Base-by-base conservation (phyloP, 2,113 vertebrate species). In the Ophiodon elongatus region DNA sequence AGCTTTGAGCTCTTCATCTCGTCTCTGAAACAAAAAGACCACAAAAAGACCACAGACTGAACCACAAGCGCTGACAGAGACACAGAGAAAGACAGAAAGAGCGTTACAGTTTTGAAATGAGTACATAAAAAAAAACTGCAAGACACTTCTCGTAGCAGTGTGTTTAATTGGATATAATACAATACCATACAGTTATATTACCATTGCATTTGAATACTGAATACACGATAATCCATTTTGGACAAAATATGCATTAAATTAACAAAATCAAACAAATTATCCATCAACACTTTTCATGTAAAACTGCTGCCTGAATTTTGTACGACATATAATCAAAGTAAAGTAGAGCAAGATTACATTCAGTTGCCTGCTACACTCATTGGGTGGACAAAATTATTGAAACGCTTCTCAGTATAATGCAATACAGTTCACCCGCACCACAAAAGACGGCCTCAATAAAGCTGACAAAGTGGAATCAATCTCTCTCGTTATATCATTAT, bases 11-110 rank as follows among this genome's bases (percentile, higher is more conserved):
- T 89, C 85, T 74, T 90, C 89, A 80, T 85, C 84, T 86, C 39
- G 71, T 86, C 86, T 76, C 91, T 92, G 86, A 93, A 94, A 95
- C 94, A 96, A 96, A 95, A 88, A 62, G 83, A 95, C 95, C 95
- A 60, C 95, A 95, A 88, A 86, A 59, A 78, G 25, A 93, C 95
- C 95, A 92, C 95, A 96, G 74, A 88, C 67, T 7, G 29, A 65
- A 94, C 95, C 95, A 64, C 95, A 95, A 86, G 76, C 82, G 35
- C 76, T 87, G 72, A 78, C 83, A 80, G 84, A 78, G 63, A 75
- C 3, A 27, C 39, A 71, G n/a, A 41, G 17, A 56, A 37, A 69
- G 63, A 65, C 73, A 73, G 57, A 77, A 9, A 57, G 52, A 63
- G 52, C 0, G 5, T 50, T 37, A 37, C 31, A 60, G 0, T 65